These are phyloP conservation scores for Chymomyza fuscimana DNA, from an alignment of 2,888 invertebrate species.

Conservation along the genomic window DNA sequence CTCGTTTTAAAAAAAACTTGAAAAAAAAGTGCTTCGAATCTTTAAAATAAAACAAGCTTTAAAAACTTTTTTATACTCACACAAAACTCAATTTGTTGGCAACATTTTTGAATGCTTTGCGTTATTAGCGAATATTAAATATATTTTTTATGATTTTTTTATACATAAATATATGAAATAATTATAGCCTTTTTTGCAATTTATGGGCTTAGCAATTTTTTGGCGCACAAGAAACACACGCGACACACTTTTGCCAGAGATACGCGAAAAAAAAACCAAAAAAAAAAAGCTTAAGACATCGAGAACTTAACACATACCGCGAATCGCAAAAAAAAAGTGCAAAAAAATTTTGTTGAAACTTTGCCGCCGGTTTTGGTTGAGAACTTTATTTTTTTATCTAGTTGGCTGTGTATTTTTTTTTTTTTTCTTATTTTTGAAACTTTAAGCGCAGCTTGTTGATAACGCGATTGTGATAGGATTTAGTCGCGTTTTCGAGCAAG, in stretches of 20 bases:
- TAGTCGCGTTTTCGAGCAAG: background rate
- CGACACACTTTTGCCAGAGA: background rate
- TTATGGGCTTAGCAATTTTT: background rate
- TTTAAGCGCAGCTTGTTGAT: background rate
- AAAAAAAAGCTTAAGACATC: background rate
- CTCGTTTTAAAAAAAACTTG: too few relatives aligned
- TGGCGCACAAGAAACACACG: background rate
- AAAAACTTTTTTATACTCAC: too few relatives aligned
- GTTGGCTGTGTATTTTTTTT: background rate
- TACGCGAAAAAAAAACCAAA: background rate
- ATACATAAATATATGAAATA: too few relatives aligned
- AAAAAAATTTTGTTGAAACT: conserved; percentile 2
- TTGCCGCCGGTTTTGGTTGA: conserved; percentile 3
- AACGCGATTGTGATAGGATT: background rate
- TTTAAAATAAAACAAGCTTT: too few relatives aligned
- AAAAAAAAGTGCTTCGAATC: too few relatives aligned
- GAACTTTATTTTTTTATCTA: background rate
- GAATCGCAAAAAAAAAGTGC: background rate
- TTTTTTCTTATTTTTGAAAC: background rate
- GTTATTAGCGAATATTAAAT: too few relatives aligned
- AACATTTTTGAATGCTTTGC: too few relatives aligned
- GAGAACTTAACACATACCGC: background rate
- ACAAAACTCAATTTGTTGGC: too few relatives aligned
- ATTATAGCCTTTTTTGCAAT: background rate
- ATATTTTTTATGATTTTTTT: too few relatives aligned